Conservation (phyloP, 2,797 vertebrate species). For the Poeciliopsis gracilis region DNA sequence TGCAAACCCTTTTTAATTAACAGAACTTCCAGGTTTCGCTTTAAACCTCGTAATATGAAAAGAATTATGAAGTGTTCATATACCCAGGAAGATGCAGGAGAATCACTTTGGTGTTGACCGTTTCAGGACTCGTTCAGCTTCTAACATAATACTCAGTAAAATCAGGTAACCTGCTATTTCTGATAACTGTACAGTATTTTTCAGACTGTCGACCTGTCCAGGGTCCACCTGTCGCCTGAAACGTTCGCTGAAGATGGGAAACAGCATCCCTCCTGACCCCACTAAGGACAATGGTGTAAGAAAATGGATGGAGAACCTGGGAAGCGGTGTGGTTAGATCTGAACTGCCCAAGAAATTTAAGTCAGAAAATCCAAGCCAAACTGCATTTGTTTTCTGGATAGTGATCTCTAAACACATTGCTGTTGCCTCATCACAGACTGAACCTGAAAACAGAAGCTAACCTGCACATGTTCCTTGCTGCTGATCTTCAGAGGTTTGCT, state of each 20-base stretch:
- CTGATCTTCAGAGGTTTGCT: constrained; percentile 25
- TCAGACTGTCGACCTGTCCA: no score
- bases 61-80: neutral
- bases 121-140: neutral
- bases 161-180: neutral
- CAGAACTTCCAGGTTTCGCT: neutral
- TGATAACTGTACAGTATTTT: neutral
- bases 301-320: neutral
- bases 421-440: neutral
- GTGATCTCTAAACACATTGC: neutral
- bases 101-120: neutral
- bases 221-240: no score
- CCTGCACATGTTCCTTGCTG: constrained; percentile 47
- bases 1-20: no score
- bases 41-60: neutral
- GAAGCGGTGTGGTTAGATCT: neutral
- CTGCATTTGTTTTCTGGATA: neutral
- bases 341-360: neutral
- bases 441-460: constrained; percentile 38
- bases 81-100: neutral
- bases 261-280: no score
- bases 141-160: neutral
- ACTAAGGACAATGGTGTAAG: no score
- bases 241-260: no score
- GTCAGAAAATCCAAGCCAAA: neutral